Conservation (phyloP, 30 jellyfish, hydroid and myxozoan species). For the Cassiopea xamachana region DNA sequence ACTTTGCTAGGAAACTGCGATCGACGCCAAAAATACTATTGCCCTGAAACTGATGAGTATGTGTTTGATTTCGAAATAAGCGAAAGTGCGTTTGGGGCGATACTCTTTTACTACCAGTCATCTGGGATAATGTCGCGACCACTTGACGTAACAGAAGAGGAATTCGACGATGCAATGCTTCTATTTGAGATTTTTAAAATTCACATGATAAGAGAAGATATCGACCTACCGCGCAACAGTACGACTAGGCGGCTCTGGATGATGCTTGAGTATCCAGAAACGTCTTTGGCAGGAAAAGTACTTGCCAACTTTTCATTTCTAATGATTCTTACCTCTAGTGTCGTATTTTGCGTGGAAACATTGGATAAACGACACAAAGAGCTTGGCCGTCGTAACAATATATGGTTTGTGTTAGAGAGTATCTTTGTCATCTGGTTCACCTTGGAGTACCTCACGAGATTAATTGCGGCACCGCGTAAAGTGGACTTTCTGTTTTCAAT, state of each 20-base stretch:
- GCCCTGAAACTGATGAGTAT: conserved; percentile 62
- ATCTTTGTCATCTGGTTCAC: conserved; percentile 77
- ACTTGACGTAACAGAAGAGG: conserved; percentile 65
- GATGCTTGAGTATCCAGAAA: conserved; percentile 78
- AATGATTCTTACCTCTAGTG: conserved; percentile 56
- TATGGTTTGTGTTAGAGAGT: conserved; percentile 75
- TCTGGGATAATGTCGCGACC: conserved; percentile 86
- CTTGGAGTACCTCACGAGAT: conserved; percentile 67
- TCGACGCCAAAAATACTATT: conserved; percentile 63
- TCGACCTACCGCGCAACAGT: conserved; percentile 47
- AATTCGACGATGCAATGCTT: conserved; percentile 73
- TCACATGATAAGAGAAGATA: conserved; percentile 46
- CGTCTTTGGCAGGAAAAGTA: conserved; percentile 68
- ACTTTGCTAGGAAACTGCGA: conserved; percentile 79
- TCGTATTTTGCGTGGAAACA: conserved; percentile 73
- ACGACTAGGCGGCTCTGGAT: conserved; percentile 51
- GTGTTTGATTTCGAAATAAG: conserved; percentile 59
- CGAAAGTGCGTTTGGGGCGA: conserved; percentile 83
- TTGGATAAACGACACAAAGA: conserved; percentile 42
- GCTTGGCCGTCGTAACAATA: conserved; percentile 45
- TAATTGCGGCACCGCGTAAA: conserved; percentile 67
- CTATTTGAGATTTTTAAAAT: conserved; percentile 53
- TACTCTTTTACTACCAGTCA: conserved; percentile 84
- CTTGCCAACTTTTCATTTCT: conserved; percentile 68
- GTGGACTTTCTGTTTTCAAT: conserved; percentile 73